Evolutionary conservation across 2,797 vertebrate species (phyloP), one percentile per base, ranked within the genome.

Genomic region (Lutjanus argentimaculatus): DNA sequence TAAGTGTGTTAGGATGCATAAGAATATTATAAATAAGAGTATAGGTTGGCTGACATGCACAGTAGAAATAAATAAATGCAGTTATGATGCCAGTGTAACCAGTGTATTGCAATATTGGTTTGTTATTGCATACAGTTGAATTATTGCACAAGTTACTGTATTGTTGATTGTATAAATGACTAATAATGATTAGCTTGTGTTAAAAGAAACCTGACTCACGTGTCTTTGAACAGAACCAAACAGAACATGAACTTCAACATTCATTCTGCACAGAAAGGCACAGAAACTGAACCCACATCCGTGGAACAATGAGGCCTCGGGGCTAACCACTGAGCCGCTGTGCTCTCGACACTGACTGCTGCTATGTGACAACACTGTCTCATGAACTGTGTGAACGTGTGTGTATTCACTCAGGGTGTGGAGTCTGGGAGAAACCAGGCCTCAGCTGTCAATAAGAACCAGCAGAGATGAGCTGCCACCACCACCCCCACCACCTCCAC

Each of bases 361-460:
- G 71, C 46, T 15, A 16, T 1, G 1, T 71, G 43, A 80, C 36
- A 7, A 3, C 36, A 1, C 14, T 48, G 40, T 61, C 17, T 73
- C 21, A 40, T 36, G 1, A 67, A 55, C 62, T 30, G 68, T 75
- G 49, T 40, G 30, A 13, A 63, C 51, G 5, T 36, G 9, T 67
- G 46, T 46, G 46, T 76, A 48, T 86, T 46, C 43, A n/a, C 82
- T 85, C 79, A 96, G 96, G 58, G 74, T 95, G 42, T 96, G 95
- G 95, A 93, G 65, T 77, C 79, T 95, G 40, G 91, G 88, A 67
- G 96, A 96, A 70, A 89, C 63, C 67, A 91, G 90, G 43, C 87
- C 93, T 49, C 95, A 95, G 83, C 61, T 95, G 72, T 88, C 90
- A 15, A 75, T 91, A 82, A 93, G 77, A 68, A 93, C 49, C 77